These are phyloP conservation scores for Platorchestia sp. DNA, from an alignment of 1,140 invertebrate species.

Conservation along the genomic window DNA sequence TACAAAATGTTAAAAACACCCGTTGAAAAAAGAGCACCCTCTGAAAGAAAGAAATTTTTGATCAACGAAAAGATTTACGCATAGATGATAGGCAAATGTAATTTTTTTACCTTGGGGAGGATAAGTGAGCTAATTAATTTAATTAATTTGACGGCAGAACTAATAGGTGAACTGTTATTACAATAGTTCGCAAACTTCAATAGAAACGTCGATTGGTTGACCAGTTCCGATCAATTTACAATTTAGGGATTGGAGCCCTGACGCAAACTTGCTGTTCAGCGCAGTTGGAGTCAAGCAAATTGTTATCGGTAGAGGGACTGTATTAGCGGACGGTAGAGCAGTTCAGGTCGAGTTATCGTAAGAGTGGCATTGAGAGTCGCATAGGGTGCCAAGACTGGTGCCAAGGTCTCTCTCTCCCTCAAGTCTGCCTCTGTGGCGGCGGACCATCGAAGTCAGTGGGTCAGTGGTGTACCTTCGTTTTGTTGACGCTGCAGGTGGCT, in stretches of 20 bases:
- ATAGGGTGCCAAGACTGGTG: neutral
- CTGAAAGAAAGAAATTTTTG: neutral
- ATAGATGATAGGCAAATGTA: neutral
- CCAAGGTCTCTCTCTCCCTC: neutral
- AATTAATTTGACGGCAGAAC: neutral
- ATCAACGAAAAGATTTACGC: neutral
- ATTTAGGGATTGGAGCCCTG: neutral
- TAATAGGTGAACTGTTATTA: neutral
- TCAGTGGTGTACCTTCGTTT: neutral
- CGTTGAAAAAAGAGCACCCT: neutral
- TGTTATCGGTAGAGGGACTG: neutral
- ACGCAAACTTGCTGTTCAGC: neutral
- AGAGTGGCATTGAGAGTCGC: slow-evolving; percentile 25
- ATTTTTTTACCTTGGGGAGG: neutral
- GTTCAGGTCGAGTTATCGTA: neutral
- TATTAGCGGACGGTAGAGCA: neutral
- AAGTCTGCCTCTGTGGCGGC: neutral
- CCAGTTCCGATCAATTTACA: neutral
- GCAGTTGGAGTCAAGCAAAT: neutral
- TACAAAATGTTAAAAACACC: neutral
- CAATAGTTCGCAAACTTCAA: neutral
- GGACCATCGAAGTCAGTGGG: slow-evolving; percentile 9
- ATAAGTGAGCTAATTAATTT: neutral
- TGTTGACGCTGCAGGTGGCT: neutral
- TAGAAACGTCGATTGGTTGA: neutral